Base-by-base conservation (phyloP, 2,797 vertebrate species). In the Artibeus lituratus region DNA sequence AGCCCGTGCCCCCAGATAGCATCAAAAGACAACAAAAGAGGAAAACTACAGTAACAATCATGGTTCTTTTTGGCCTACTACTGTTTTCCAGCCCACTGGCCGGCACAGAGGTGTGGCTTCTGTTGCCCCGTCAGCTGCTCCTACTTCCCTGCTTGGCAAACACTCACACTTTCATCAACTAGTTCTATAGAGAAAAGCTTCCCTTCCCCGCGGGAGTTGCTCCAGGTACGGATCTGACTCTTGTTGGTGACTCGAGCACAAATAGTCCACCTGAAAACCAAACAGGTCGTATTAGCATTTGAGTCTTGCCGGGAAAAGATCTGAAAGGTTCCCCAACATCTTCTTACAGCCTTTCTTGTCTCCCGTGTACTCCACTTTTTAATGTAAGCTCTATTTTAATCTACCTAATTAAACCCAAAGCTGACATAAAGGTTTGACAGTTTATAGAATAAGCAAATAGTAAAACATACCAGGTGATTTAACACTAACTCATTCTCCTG, bases 171-270 rank as follows among this genome's bases (percentile, higher is more conserved):
- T 98, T 99, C 99, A 97, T 99, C 99, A 89, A 99, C 99, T 3
- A 99, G 97, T 98, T 99, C 99, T 97, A 99, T 98, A 67, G 99
- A 99, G 97, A 99, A 99, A 53, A 99, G 99, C 97, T 99, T 99
- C 76, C 99, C 99, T 51, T 99, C 99, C 0, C 99, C 99, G 15
- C 99, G 99, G 26, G 99, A 99, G 98, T 99, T 99, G 98, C 99
- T 99, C 99, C 99, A 99, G 0, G 99, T 99, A 10, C 99, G 99
- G 97, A 99, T 99, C 97, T 98, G 97, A 94, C 99, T 99, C 98
- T 99, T 99, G 97, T 99, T 99, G 98, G 99, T 99, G 42, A 99
- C 99, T 29, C 99, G 99, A 55, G 99, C 99, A 16, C 99, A 99
- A 96, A 99, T 98, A 19, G 99, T 99, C 99, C 99, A 99, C 98